Evolutionary conservation across 1,140 invertebrate species (phyloP), one percentile per base, ranked within the genome.

Genomic region (Diorhabda carinulata): DNA sequence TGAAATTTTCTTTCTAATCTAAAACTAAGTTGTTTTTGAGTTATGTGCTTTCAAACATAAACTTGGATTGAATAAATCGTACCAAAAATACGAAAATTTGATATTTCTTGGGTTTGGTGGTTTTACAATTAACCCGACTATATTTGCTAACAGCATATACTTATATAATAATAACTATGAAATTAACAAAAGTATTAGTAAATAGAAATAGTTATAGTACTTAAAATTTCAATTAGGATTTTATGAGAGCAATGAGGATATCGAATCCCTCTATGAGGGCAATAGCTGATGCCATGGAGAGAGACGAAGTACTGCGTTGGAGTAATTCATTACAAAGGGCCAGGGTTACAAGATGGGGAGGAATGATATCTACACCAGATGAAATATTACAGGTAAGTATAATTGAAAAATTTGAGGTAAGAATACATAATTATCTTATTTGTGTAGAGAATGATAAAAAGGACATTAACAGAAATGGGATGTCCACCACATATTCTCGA

Each of bases 351-450:
- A 85, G 96, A 64, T 98, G 96, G 96, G 96, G 96, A 65, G 96
- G 96, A 65, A 98, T 98, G 94, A 97, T 98, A 68, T 96, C 94
- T 10, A 98, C 96, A 2, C 96, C 96, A 3, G 96, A 98, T 84
- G 92, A 94, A 81, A 88, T 93, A 47, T 84, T 98, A 73, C 95
- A 98, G 87, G 92, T 94, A 80, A 76, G 64, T 70, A 43, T 25
- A 25, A 25, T 25, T 25, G 25, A 25, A 25, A 25, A 25, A 25
- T 25, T 25, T 25, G 25, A 25, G 25, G 25, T 25, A 25, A 25
- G 25, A 25, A 25, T 25, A 25, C 25, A 25, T 25, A 25, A 25
- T 25, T 25, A 25, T 25, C 25, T 25, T 25, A 66, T 10, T 9
- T 25, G 81, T 87, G 43, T 85, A 98, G 91, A 89, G 91, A 67